Evolutionary conservation across 2,113 vertebrate genomes (phyloP).

Genomic region (Camelus dromedarius): DNA sequence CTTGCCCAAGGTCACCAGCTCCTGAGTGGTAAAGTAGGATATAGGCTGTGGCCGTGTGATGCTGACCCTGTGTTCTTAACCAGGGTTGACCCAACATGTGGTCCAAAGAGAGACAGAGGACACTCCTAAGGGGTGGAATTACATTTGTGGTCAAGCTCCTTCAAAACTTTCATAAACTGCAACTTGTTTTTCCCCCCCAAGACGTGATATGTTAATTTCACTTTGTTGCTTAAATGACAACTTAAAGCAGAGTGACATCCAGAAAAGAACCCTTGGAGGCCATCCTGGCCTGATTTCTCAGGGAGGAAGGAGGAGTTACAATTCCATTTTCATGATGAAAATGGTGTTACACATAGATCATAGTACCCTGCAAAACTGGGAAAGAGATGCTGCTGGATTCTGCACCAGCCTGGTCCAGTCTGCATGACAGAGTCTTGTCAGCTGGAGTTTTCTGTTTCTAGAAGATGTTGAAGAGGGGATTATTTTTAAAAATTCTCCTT

Average conservation of each 20-base stretch:
- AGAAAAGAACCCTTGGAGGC: not conserved
- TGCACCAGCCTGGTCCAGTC: not conserved
- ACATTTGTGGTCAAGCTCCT: not conserved
- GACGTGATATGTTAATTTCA: not conserved
- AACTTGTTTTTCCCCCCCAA: not conserved
- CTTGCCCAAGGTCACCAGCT: not conserved
- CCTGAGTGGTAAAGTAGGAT: not conserved
- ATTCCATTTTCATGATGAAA: not conserved
- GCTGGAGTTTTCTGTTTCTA: not conserved
- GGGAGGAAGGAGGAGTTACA: not conserved
- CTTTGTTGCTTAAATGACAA: not conserved
- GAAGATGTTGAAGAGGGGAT: slow-evolving; percentile 18
- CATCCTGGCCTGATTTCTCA: not conserved
- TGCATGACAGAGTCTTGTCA: not conserved
- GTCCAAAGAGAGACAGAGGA: not conserved
- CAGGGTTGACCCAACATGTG: not conserved
- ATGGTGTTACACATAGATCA: not conserved
- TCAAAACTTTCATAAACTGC: not conserved
- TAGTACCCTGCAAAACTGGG: not conserved
- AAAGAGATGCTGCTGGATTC: not conserved
- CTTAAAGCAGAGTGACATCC: not conserved
- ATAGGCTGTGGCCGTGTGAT: not conserved
- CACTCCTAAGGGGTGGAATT: not conserved
- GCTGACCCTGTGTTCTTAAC: not conserved
- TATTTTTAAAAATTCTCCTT: not conserved